Evolutionary conservation across 2,797 vertebrate species (phyloP).

Genomic region (Lacerta agilis): DNA sequence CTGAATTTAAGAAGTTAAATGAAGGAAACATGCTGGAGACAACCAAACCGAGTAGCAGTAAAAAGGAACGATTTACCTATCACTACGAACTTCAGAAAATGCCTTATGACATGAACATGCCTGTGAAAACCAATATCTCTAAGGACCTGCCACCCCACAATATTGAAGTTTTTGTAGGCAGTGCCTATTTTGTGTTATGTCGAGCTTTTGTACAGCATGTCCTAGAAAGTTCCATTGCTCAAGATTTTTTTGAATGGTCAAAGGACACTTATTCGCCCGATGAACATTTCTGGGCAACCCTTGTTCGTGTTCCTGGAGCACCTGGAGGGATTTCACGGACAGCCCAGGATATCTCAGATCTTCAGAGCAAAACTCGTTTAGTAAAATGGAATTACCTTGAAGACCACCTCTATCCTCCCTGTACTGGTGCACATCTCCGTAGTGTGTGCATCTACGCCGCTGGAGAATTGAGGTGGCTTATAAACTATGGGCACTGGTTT

Average conservation of each 20-base stretch:
- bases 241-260: slow-evolving; percentile 90
- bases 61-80: slow-evolving; percentile 87
- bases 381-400: slow-evolving; percentile 94
- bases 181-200: slow-evolving; percentile 92
- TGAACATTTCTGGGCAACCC: slow-evolving; percentile 94
- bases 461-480: slow-evolving; percentile 90
- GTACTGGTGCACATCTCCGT: slow-evolving; percentile 88
- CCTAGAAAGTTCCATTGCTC: slow-evolving; percentile 76
- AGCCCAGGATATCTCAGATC: slow-evolving; percentile 85
- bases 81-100: slow-evolving; percentile 83
- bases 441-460: slow-evolving; percentile 93
- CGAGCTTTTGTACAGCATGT: slow-evolving; percentile 82
- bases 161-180: slow-evolving; percentile 90
- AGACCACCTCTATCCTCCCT: slow-evolving; percentile 86
- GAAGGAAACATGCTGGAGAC: slow-evolving; percentile 92
- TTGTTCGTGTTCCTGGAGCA: slow-evolving; percentile 85
- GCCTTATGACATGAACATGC: slow-evolving; percentile 82
- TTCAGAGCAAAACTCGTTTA: slow-evolving; percentile 92
- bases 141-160: slow-evolving; percentile 84
- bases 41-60: slow-evolving; percentile 82
- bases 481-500: slow-evolving; percentile 91
- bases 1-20: slow-evolving; percentile 84
- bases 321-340: slow-evolving; percentile 85
- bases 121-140: slow-evolving; percentile 79
- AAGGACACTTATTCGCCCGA: slow-evolving; percentile 92